These are phyloP conservation scores for Geophilus truncorum DNA, from an alignment of 2,888 invertebrate species.

Conservation along the genomic window DNA sequence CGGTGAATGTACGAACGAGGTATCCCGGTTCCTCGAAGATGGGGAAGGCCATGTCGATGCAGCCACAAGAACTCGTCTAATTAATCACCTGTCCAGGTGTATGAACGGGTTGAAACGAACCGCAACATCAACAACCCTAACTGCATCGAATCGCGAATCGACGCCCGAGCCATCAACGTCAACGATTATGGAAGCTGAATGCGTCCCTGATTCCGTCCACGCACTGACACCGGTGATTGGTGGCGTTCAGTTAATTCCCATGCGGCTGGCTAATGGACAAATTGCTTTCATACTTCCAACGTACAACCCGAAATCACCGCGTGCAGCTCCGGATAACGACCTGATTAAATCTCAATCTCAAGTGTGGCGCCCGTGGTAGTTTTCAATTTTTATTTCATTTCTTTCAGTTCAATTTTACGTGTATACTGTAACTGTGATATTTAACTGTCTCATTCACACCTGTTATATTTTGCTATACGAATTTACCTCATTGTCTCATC, in stretches of 20 bases:
- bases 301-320: neutral
- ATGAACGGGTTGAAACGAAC: slow-evolving; percentile 29
- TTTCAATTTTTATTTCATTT: neutral
- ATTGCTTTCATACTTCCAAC: neutral
- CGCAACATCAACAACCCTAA: neutral
- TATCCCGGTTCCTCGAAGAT: slow-evolving; percentile 23
- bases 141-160: neutral
- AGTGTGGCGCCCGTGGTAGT: slow-evolving; percentile 21
- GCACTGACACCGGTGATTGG: neutral
- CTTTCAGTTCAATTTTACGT: neutral
- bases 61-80: neutral
- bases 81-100: slow-evolving; percentile 30
- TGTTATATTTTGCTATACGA: neutral
- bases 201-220: slow-evolving; percentile 1
- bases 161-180: neutral
- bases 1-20: slow-evolving; percentile 36
- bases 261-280: slow-evolving; percentile 8
- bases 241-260: slow-evolving; percentile 4
- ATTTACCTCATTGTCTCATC: neutral
- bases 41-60: slow-evolving; percentile 30
- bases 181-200: neutral
- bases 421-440: neutral
- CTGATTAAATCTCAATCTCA: neutral
- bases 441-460: neutral
- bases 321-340: neutral